Conservation (phyloP, 2,113 vertebrate genomes). For the Cebus imitator region DNA sequence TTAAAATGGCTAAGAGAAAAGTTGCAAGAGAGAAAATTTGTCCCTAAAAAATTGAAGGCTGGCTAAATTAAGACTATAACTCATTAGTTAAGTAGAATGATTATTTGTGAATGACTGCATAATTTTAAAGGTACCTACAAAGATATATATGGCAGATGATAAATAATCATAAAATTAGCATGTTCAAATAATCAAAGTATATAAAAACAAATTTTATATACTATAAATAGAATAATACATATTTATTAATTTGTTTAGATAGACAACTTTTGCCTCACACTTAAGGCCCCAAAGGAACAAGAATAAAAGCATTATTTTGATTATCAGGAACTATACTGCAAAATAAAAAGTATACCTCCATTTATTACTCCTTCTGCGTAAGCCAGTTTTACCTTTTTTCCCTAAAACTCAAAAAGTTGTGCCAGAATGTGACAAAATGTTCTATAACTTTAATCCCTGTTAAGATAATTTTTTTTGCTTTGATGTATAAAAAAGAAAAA, state of each 20-base stretch:
- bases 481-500: background rate
- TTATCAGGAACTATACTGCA: background rate
- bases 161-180: background rate
- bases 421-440: background rate
- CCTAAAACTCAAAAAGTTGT: background rate
- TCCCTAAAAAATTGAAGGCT: background rate
- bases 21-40: background rate
- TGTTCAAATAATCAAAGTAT: background rate
- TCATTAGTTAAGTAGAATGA: background rate
- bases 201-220: background rate
- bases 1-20: background rate
- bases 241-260: background rate
- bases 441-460: background rate
- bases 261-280: background rate
- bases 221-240: background rate
- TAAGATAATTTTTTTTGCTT: background rate
- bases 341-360: background rate
- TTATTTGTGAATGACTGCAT: background rate
- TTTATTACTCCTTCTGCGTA: background rate
- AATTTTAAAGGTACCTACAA: slow-evolving; percentile 18
- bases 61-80: slow-evolving; percentile 23
- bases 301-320: background rate
- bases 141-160: background rate
- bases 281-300: background rate
- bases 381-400: background rate